A percentile compares a stretch with the other conserved stretches of the same genome.
Evolutionary conservation across 2,888 invertebrate genomes (phyloP).

Genomic region (Sarcophaga caerulescens): DNA sequence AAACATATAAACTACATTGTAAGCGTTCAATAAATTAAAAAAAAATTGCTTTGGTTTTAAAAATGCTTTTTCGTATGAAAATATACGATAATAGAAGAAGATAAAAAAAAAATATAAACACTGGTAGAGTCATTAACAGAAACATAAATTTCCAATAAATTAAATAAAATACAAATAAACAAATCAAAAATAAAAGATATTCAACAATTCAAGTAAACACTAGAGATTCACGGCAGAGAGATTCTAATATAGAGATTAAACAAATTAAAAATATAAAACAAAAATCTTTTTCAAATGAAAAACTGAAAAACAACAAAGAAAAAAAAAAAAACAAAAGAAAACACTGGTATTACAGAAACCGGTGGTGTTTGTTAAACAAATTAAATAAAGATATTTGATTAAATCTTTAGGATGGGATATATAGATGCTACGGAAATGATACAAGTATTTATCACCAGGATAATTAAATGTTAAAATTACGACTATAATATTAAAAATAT

Average conservation of each 20-base stretch:
- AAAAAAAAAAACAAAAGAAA: no score
- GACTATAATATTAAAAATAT: constrained; percentile 73
- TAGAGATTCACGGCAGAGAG: not conserved
- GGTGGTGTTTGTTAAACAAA: not conserved
- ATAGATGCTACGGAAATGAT: constrained; percentile 14
- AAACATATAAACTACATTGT: constrained; percentile 6
- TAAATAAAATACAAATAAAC: not conserved
- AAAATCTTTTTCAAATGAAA: no score
- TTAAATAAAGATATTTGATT: not conserved
- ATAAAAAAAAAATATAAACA: not conserved
- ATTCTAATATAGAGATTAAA: not conserved
- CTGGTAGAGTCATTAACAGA: not conserved
- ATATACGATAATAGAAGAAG: not conserved
- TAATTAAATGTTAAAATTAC: not conserved
- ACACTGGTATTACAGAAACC: no score
- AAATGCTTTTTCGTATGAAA: not conserved
- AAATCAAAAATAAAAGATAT: not conserved
- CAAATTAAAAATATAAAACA: not conserved
- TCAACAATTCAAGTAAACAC: not conserved
- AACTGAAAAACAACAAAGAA: no score
- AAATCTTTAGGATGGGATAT: not conserved
- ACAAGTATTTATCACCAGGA: not conserved
- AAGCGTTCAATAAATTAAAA: constrained; percentile 18
- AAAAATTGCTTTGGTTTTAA: constrained; percentile 58
- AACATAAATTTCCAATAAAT: no score